Evolutionary conservation across 2,113 vertebrate genomes (phyloP).

Genomic region (human): GRCh38 chr1:15066001-15066500

Average conservation of each 20-base stretch:
- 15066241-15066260: slow-evolving; percentile 94
- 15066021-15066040: slow-evolving; percentile 87
- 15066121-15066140: slow-evolving; percentile 77
- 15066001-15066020: slow-evolving; percentile 87
- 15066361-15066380: slow-evolving; percentile 82
- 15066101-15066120: slow-evolving; percentile 72
- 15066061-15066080: slow-evolving; percentile 86
- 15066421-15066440: slow-evolving; percentile 24
- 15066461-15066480: slow-evolving; percentile 56
- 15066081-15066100: slow-evolving; percentile 75
- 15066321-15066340: slow-evolving; percentile 2
- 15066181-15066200: slow-evolving; percentile 90
- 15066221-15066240: slow-evolving; percentile 96
- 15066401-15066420: slow-evolving; percentile 10
- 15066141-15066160: slow-evolving; percentile 66
- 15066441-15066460: not conserved
- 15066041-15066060: slow-evolving; percentile 86
- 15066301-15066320: slow-evolving; percentile 78
- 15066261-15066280: slow-evolving; percentile 92
- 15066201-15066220: slow-evolving; percentile 99
- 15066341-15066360: not conserved
- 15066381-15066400: slow-evolving; percentile 67
- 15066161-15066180: not conserved
- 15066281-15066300: slow-evolving; percentile 82
- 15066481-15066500: slow-evolving; percentile 59